Base-by-base conservation (phyloP, 2,797 vertebrate genomes). In the Pseudomugil gertrudae region DNA sequence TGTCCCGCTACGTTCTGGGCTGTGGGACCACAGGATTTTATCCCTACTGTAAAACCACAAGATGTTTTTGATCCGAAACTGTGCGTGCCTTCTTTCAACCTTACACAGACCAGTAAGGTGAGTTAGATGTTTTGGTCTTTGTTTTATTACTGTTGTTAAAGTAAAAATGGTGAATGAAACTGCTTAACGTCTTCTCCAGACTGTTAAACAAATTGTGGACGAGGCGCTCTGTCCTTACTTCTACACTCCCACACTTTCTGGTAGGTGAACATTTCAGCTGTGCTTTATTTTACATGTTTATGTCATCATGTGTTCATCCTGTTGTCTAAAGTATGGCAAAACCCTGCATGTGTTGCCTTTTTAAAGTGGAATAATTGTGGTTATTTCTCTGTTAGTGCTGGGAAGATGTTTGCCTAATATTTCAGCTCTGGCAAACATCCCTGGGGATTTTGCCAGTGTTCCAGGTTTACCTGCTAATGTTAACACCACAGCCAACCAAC, bases 141-240 rank as follows among this genome's bases (percentile, higher is more conserved):
- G 17, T 43, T 43, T 19, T 19, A 19, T 43, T 19, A 19, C 2
- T 36, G 19, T 43, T n/a, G 40, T 8, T 43, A 43, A 43, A 17
- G 36, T 40, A 5, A 14, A 50, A 26, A 51, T 51, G 24, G 23
- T 14, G 6, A 51, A 43, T 19, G 7, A 19, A 43, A 43, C 24
- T 6, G 14, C 23, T 40, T 33, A 2, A 1, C 47, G 4, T 32
- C 58, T 2, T 72, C 64, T 62, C 57, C 77, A 97, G 96, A 23
- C 0, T 0, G 84, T 93, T 27, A 0, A 5, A 19, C 0, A 89
- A 0, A 94, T 96, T 36, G 54, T 94, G 30, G n/a, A 85, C 0
- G 48, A 61, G 48, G 94, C 95, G 57, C 76, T 94, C 21, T 97
- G 96, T 80, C 93, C 95, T 5, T 79, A 74, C 47, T 96, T 92